These are phyloP conservation scores for Aphyosemion australe DNA, from an alignment of 2,113 vertebrate genomes.

Conservation along the genomic window DNA sequence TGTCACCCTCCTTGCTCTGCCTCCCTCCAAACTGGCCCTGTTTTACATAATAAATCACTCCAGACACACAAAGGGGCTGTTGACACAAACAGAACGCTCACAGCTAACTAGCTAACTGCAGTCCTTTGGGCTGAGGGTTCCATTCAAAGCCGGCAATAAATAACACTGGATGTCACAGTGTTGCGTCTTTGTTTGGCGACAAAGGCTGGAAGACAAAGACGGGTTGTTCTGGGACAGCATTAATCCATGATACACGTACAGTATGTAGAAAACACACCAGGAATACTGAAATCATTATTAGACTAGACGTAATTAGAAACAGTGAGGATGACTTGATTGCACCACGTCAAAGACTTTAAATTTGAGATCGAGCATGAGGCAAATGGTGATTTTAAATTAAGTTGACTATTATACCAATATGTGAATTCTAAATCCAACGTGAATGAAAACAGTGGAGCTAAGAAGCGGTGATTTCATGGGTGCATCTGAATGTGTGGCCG, in stretches of 20 bases:
- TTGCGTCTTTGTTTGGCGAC: constrained; percentile 67
- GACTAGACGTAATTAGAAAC: too few relatives aligned
- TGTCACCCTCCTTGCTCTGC: constrained; percentile 85
- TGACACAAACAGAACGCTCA: constrained; percentile 85
- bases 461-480: constrained; percentile 56
- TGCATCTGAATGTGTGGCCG: constrained; percentile 28
- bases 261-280: constrained; percentile 24
- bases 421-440: too few relatives aligned
- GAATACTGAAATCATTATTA: not conserved
- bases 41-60: constrained; percentile 99
- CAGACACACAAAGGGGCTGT: constrained; percentile 83
- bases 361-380: too few relatives aligned
- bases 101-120: constrained; percentile 72
- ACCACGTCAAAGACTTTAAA: too few relatives aligned
- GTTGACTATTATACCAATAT: too few relatives aligned
- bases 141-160: constrained; percentile 74
- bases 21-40: constrained; percentile 78
- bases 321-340: too few relatives aligned
- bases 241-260: constrained; percentile 46
- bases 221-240: constrained; percentile 52
- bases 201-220: constrained; percentile 65
- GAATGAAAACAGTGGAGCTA: too few relatives aligned
- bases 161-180: constrained; percentile 65
- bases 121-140: constrained; percentile 63
- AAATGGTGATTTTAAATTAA: too few relatives aligned